Percentiles rank a stretch among this genome's conserved stretches.
Evolutionary conservation across 2,888 invertebrate species (phyloP).

Genomic region (Mythimna ferrago): DNA sequence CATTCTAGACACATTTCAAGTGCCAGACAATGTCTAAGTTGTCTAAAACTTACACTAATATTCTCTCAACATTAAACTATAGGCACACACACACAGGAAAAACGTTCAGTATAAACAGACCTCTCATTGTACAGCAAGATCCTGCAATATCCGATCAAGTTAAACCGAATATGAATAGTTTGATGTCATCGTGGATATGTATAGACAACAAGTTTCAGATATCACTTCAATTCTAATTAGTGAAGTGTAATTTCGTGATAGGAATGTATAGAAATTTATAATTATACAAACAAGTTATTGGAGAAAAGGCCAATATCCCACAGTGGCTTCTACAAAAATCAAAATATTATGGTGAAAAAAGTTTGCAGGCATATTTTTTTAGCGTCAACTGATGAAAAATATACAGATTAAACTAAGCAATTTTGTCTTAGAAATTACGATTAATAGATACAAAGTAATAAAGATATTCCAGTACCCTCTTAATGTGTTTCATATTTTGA

Average conservation of each 20-base stretch:
- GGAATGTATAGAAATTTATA: neutral
- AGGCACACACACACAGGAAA: neutral
- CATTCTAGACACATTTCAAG: slow-evolving; percentile 1
- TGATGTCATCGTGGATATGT: neutral
- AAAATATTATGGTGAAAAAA: too few species aligned
- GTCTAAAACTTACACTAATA: slow-evolving; percentile 2
- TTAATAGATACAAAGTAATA: too few species aligned
- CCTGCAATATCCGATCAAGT: neutral
- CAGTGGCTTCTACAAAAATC: too few species aligned
- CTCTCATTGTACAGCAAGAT: neutral
- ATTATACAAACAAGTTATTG: too few species aligned
- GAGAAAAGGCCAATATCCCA: too few species aligned
- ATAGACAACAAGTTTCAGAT: slow-evolving; percentile 5
- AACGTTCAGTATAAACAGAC: neutral
- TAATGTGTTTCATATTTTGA: too few species aligned
- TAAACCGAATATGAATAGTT: neutral
- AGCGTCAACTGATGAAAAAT: too few species aligned
- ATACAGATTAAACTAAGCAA: too few species aligned
- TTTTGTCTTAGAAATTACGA: too few species aligned
- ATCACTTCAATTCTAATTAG: slow-evolving; percentile 18
- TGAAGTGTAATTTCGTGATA: slow-evolving; percentile 18
- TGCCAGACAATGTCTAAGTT: neutral
- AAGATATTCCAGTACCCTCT: too few species aligned
- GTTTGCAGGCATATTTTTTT: too few species aligned
- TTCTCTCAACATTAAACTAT: neutral